A percentile compares a stretch with the other conserved stretches of the same genome.
Conservation (phyloP, 2,888 invertebrate species). For the Phortica okadai region DNA sequence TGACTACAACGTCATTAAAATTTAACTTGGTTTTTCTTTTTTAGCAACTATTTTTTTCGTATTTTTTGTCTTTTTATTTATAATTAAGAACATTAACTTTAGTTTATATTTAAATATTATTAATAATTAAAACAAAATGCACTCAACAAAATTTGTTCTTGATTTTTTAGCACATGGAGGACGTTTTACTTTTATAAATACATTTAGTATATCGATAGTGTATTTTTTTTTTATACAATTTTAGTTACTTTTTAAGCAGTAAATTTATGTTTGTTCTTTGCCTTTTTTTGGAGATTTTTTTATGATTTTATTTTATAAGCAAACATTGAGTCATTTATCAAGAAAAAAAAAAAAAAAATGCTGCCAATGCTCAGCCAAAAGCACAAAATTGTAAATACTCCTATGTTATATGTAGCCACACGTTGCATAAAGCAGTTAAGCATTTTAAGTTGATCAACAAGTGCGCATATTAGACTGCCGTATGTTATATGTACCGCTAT, state of each 20-base stretch:
- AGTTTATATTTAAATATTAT: not conserved
- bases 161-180: slow-evolving; percentile 73
- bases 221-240: slow-evolving; percentile 38
- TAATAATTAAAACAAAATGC: slow-evolving; percentile 8
- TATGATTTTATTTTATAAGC: not conserved
- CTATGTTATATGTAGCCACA: no score
- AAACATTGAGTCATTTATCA: not conserved
- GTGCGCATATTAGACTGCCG: no score
- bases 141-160: slow-evolving; percentile 40
- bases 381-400: no score
- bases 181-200: slow-evolving; percentile 50
- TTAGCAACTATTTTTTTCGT: slow-evolving; percentile 28
- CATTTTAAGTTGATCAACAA: no score
- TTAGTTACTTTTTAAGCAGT: slow-evolving; percentile 18
- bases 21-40: slow-evolving; percentile 43
- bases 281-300: not conserved
- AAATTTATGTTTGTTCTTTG: slow-evolving; percentile 7
- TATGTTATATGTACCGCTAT: no score
- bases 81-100: slow-evolving; percentile 27
- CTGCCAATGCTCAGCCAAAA: no score
- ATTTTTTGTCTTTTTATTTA: slow-evolving; percentile 40
- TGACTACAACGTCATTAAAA: slow-evolving; percentile 74
- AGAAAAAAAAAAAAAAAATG: not conserved
- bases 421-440: not conserved
- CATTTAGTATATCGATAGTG: not conserved